Evolutionary conservation across 2,797 vertebrate species (phyloP).

Genomic region (Microctenopoma stevenorrisi): DNA sequence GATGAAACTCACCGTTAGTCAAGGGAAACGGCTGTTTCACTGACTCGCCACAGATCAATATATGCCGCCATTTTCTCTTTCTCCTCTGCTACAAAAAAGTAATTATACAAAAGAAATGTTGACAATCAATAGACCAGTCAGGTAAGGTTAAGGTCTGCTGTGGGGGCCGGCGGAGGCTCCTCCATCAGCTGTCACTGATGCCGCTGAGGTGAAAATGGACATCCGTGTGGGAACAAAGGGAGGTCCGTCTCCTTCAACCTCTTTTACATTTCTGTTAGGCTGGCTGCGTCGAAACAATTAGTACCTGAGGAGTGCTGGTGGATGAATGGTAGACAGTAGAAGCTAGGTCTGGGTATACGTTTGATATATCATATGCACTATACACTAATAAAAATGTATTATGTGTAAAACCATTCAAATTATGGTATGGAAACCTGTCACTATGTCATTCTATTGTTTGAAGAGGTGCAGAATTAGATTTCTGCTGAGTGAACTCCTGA

Average conservation of each 20-base stretch:
- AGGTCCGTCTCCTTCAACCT: conserved; percentile 54
- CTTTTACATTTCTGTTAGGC: conserved; percentile 58
- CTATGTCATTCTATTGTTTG: not conserved
- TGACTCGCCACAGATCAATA: conserved; percentile 91
- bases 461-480: not conserved
- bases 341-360: not conserved
- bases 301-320: conserved; percentile 23
- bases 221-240: conserved; percentile 64
- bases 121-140: conserved; percentile 90
- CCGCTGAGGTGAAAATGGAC: conserved; percentile 67
- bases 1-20: conserved; percentile 93
- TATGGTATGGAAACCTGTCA: not conserved
- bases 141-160: conserved; percentile 85
- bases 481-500: not conserved
- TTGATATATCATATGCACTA: not conserved
- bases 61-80: conserved; percentile 79
- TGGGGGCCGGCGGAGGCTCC: conserved; percentile 67
- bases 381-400: not conserved
- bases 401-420: not conserved
- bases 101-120: conserved; percentile 97
- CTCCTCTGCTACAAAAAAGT: conserved; percentile 85
- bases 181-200: conserved; percentile 83
- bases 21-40: conserved; percentile 92
- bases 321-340: conserved; percentile 2
- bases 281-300: conserved; percentile 64